Evolutionary conservation across 2,113 vertebrate species (phyloP).

Genomic region (Pedionomus torquatus): DNA sequence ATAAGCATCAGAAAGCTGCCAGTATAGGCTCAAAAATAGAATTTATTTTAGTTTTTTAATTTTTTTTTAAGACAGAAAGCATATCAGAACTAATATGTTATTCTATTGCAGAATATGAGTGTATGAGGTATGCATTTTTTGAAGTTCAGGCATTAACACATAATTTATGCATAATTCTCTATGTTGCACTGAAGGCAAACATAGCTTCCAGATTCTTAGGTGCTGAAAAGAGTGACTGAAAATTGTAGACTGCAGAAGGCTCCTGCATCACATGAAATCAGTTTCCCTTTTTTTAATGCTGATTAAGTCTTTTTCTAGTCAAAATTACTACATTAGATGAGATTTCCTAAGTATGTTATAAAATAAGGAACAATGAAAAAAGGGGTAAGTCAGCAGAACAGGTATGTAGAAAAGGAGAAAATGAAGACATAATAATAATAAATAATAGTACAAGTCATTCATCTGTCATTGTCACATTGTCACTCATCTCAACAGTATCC

Average conservation of each 20-base stretch:
- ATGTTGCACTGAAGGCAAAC: neutral
- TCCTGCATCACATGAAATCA: neutral
- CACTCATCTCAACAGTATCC: no score
- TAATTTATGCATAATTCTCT: neutral
- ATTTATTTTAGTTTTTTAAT: no score
- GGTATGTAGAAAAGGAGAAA: neutral
- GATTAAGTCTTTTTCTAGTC: neutral
- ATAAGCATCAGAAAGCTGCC: neutral
- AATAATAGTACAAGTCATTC: neutral
- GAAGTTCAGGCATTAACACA: neutral
- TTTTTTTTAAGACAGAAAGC: neutral
- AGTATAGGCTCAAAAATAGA: neutral
- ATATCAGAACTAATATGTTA: neutral
- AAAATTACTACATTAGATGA: neutral
- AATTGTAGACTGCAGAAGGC: neutral
- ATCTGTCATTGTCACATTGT: no score
- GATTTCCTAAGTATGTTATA: neutral
- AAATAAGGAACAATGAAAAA: neutral
- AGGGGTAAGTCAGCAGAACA: neutral
- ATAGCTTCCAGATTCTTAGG: neutral
- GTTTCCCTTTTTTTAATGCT: neutral
- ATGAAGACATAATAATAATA: neutral
- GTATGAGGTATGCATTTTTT: neutral
- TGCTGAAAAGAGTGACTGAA: neutral
- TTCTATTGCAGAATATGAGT: neutral